phyloP scores from a whole-genome alignment of 2,797 vertebrate genomes.

The Erpetoichthys calabaricus region DNA sequence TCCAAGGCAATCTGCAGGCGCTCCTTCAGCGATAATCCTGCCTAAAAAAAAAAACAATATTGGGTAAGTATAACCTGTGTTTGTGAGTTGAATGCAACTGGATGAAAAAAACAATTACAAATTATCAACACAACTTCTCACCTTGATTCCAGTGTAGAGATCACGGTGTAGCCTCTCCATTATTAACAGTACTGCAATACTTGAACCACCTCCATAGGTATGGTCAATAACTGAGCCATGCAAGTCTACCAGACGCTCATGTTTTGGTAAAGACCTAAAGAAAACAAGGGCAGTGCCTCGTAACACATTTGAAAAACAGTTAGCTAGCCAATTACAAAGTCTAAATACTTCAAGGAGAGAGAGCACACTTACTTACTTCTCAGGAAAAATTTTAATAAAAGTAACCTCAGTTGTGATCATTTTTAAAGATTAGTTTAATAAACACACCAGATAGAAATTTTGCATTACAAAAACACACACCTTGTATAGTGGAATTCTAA shows the following conservation, averaged over 20 bases:
- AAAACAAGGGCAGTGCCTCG: neutral
- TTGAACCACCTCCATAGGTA: constrained; percentile 74
- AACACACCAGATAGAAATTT: neutral
- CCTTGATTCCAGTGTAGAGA: constrained; percentile 90
- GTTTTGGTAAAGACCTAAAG: constrained; percentile 74
- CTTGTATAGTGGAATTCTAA: constrained; percentile 96
- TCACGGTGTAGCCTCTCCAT: constrained; percentile 94
- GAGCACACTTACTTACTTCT: neutral
- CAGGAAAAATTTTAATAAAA: neutral
- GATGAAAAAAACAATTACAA: neutral
- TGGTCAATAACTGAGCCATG: constrained; percentile 95
- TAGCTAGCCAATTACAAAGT: constrained; percentile 1
- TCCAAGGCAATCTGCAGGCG: constrained; percentile 84
- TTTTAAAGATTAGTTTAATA: neutral
- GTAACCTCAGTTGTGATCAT: neutral
- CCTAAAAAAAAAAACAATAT: constrained; percentile 36
- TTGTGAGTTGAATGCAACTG: neutral
- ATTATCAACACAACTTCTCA: constrained; percentile 20
- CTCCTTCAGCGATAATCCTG: constrained; percentile 67
- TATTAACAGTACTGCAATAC: constrained; percentile 85
- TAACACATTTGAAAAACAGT: neutral
- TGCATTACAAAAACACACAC: constrained; percentile 30
- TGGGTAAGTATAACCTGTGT: neutral
- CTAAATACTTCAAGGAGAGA: neutral
- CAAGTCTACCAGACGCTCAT: constrained; percentile 81